Base-by-base conservation (phyloP, 1,140 invertebrate species). In the Xylocopa sonorina region DNA sequence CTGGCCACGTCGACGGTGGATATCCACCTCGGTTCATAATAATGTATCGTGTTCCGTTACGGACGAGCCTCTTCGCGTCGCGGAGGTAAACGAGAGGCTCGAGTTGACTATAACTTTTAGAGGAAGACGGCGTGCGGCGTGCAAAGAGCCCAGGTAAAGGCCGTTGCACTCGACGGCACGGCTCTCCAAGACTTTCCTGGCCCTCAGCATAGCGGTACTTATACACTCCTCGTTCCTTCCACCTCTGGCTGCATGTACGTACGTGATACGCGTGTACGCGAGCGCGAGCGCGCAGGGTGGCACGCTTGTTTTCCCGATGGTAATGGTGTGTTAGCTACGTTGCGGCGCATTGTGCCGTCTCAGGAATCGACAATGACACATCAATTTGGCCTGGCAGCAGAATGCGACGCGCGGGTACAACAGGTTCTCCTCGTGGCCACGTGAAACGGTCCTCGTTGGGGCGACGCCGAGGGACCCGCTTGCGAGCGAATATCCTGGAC, bases 111-210 rank as follows among this genome's bases (percentile, higher is more conserved):
- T 81, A 77, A 85, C 50, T 80, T 80, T 76, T 76, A 57, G 67
- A 81, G 43, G 76, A 75, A 83, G 67, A 73, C 27, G 29, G 50
- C 75, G 82, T 78, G 80, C 34, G 71, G n/a, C n/a, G n/a, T n/a
- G n/a, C n/a, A n/a, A n/a, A 84, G 82, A 79, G 80, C 50, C 43
- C 81, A 88, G 84, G 78, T 83, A 84, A 88, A 89, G 89, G 89
- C 87, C 89, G 87, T 90, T 90, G 88, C 87, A 90, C 89, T 88
- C 89, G n/a, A 41, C 66, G 63, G 60, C 51, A 51, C 60, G 63
- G 57, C 48, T 62, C 78, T 64, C 27, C 60, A 58, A 64, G 53
- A 74, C 50, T 67, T 64, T 74, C 66, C 63, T 74, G 72, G 69
- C 38, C 83, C 71, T 50, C 50, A 9, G 58, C 57, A 77, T 87